Percentiles rank a stretch among this genome's conserved stretches.
Evolutionary conservation across 2,888 invertebrate genomes (phyloP).

Genomic region (Lasioglossum villosulum): DNA sequence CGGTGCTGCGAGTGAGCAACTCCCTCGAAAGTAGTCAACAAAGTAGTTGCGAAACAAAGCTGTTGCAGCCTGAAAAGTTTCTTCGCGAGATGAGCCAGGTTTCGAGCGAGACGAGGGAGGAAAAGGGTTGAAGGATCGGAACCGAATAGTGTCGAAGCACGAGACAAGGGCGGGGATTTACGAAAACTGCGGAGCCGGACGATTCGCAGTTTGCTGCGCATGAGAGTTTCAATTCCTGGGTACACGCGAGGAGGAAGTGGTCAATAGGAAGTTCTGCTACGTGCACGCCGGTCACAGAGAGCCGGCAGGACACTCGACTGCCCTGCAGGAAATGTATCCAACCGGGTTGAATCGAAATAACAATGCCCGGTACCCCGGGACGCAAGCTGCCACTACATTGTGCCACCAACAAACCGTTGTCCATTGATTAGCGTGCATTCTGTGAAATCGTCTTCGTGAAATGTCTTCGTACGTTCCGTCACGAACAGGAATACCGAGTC

Average conservation of each 20-base stretch:
- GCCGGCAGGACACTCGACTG: conserved; percentile 31
- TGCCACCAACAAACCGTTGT: conserved; percentile 25
- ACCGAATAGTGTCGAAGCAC: neutral
- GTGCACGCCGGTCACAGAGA: conserved; percentile 41
- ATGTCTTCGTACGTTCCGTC: neutral
- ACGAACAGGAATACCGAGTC: neutral
- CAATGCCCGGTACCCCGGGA: conserved; percentile 47
- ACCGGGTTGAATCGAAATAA: conserved; percentile 61
- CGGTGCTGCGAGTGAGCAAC: neutral
- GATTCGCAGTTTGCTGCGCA: conserved; percentile 21
- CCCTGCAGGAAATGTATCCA: conserved; percentile 65
- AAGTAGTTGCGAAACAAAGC: conserved; percentile 22
- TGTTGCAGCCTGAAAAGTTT: conserved; percentile 3
- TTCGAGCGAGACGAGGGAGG: neutral
- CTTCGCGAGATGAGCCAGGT: neutral
- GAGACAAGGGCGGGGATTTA: neutral
- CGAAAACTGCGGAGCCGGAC: conserved; percentile 5
- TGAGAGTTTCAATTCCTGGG: conserved; percentile 58
- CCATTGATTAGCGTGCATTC: conserved; percentile 29
- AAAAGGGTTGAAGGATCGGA: neutral
- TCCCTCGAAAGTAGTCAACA: neutral
- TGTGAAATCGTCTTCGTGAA: conserved; percentile 24
- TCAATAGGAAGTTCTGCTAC: conserved; percentile 69
- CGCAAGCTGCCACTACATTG: conserved; percentile 46
- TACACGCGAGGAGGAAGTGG: conserved; percentile 58